These are phyloP conservation scores for Perccottus glenii DNA, from an alignment of 2,113 vertebrate genomes.

Conservation along the genomic window DNA sequence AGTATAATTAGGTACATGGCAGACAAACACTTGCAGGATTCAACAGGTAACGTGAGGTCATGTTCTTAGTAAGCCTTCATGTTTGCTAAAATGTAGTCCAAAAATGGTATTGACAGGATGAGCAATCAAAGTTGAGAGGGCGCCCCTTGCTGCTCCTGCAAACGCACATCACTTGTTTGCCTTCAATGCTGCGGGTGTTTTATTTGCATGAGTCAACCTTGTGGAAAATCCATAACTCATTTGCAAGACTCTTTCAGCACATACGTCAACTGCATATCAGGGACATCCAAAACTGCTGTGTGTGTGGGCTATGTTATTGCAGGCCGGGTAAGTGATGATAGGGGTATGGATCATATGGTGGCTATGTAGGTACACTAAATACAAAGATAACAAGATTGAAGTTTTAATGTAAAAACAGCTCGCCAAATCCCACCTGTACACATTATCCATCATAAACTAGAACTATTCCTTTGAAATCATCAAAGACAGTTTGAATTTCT, in stretches of 20 bases:
- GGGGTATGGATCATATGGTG: background rate
- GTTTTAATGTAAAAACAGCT: background rate
- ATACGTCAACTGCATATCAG: slow-evolving; percentile 34
- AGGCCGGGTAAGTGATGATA: slow-evolving; percentile 4
- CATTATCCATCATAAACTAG: slow-evolving; percentile 45
- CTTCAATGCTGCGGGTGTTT: slow-evolving; percentile 63
- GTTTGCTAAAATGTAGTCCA: background rate
- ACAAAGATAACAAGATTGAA: background rate
- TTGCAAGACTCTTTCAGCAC: slow-evolving; percentile 51
- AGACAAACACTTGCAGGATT: background rate
- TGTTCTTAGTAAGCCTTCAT: background rate
- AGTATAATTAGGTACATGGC: slow-evolving; percentile 4
- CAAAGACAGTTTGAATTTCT: slow-evolving; percentile 61
- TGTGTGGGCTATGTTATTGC: background rate
- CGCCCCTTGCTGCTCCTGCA: slow-evolving; percentile 37
- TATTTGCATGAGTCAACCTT: slow-evolving; percentile 75
- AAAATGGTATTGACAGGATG: slow-evolving; percentile 30
- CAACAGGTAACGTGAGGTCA: slow-evolving; percentile 1
- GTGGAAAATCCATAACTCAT: slow-evolving; percentile 76
- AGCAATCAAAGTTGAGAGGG: slow-evolving; percentile 53
- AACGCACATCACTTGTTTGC: slow-evolving; percentile 58
- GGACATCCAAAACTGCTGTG: slow-evolving; percentile 28
- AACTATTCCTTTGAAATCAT: slow-evolving; percentile 59
- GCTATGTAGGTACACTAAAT: background rate
- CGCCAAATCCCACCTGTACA: slow-evolving; percentile 50